Evolutionary conservation across 2,797 vertebrate genomes (phyloP), one percentile per base, ranked within the genome.

Genomic region (Microctenopoma stevenorrisi): DNA sequence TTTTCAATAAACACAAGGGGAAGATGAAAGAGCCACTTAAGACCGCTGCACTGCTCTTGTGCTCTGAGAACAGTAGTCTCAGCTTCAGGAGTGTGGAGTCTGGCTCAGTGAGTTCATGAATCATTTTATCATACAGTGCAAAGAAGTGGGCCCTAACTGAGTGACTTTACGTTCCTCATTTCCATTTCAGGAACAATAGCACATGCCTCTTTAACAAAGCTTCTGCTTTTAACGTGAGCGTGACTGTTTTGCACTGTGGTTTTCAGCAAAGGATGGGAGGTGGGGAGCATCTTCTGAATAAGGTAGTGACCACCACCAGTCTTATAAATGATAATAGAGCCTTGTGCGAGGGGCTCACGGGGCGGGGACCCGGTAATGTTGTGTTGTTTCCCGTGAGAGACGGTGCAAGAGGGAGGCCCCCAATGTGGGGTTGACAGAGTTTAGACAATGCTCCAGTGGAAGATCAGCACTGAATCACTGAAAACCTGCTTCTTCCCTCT

Each of bases 1-100:
- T 86, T 89, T 68, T 72, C 78, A 91, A 82, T 85, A 88, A 90
- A 87, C 86, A 86, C 30, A 44, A 61, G 22, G 22, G 22, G 65
- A 51, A 78, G 71, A 81, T 79, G 70, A 87, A 72, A 80, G 79
- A 64, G 22, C 70, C 79, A 74, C 76, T 84, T 76, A 59, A 48
- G 55, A 60, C 68, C 64, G 30, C 74, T 67, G 79, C 62, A 28
- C 70, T 68, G 76, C 70, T 59, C 44, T 14, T 40, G 33, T 52
- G 57, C 71, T 30, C 74, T 71, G 3, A 2, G 50, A 63, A 68
- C 72, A 68, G 54, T 46, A 54, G 74, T 30, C n/a, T 44, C 37
- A 0, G 47, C 54, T 60, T 50, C 47, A 71, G 63, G 47, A 58
- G 46, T 16, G 43, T 15, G 26, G 53, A 49, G 26, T 52, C 59